A percentile compares a stretch with the other conserved stretches of the same genome.
These are phyloP conservation scores for Tragelaphus eurycerus DNA, from an alignment of 2,797 vertebrate genomes.

Conservation along the genomic window DNA sequence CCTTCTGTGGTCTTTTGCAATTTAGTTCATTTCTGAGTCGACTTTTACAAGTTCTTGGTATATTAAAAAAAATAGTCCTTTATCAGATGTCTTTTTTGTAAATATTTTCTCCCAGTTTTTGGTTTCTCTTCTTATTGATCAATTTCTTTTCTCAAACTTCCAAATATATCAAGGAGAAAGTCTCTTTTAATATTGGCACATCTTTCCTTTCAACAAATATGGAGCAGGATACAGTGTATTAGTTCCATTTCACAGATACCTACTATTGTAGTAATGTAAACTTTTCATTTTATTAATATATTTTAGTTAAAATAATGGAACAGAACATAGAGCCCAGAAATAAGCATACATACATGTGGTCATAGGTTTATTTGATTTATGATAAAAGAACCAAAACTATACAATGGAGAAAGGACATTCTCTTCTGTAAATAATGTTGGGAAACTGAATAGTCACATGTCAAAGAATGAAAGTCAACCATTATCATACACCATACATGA, in stretches of 20 bases:
- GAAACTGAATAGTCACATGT: not conserved
- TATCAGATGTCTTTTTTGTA: not conserved
- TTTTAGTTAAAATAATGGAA: not conserved
- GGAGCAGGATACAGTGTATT: not conserved
- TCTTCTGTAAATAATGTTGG: not conserved
- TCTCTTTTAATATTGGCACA: not conserved
- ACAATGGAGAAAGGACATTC: not conserved
- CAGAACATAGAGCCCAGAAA: not conserved
- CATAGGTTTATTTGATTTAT: not conserved
- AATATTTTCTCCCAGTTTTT: not conserved
- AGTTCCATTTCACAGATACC: not conserved
- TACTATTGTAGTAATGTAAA: not conserved
- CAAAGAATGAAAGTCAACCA: not conserved
- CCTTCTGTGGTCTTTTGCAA: not conserved
- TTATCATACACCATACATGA: not conserved
- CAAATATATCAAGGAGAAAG: not conserved
- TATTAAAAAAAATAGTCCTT: not conserved
- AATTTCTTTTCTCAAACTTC: not conserved
- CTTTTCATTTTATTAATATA: constrained; percentile 32
- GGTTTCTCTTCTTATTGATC: not conserved
- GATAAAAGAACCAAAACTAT: not conserved
- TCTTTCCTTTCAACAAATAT: not conserved
- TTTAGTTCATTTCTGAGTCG: not conserved
- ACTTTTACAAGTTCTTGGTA: not conserved
- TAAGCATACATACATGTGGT: not conserved